Evolutionary conservation across 2,888 invertebrate genomes (phyloP).

Genomic region (Scrobipalpa costella): DNA sequence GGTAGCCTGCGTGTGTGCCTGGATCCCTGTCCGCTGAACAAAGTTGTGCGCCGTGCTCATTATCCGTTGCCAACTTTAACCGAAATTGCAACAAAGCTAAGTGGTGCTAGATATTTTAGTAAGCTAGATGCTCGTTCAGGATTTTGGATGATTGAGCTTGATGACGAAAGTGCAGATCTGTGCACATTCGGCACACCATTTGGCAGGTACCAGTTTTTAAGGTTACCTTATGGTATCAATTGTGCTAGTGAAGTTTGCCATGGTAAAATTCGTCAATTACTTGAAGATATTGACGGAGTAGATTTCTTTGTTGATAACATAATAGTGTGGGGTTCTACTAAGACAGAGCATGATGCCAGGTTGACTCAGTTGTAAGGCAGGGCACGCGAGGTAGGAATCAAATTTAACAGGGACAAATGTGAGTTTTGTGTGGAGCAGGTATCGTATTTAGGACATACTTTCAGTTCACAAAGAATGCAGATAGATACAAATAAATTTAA

Average conservation of each 20-base stretch:
- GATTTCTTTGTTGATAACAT: conserved; percentile 29
- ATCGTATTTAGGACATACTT: conserved; percentile 33
- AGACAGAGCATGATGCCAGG: conserved; percentile 25
- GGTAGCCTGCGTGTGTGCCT: conserved; percentile 24
- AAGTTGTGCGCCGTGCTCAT: no score
- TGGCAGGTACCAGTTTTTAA: conserved; percentile 34
- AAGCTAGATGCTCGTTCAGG: no score
- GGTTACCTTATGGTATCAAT: conserved; percentile 35
- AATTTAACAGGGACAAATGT: no score
- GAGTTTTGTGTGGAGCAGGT: no score
- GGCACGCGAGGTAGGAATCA: conserved; percentile 25
- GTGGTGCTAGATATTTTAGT: no score
- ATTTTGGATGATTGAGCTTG: no score
- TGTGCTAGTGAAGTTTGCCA: conserved; percentile 33
- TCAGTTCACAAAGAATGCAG: conserved; percentile 25
- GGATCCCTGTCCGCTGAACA: conserved; percentile 30
- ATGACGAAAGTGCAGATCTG: conserved; percentile 35
- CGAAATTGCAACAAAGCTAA: no score
- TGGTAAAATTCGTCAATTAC: conserved; percentile 31
- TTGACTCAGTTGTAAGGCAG: conserved; percentile 14
- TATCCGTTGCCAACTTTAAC: no score
- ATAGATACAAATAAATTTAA: no score
- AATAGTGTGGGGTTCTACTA: conserved; percentile 24
- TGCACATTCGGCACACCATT: conserved; percentile 37
- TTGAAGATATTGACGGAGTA: conserved; percentile 29